Conservation (phyloP, 2,797 vertebrate species). For the Sylvilagus floridanus region DNA sequence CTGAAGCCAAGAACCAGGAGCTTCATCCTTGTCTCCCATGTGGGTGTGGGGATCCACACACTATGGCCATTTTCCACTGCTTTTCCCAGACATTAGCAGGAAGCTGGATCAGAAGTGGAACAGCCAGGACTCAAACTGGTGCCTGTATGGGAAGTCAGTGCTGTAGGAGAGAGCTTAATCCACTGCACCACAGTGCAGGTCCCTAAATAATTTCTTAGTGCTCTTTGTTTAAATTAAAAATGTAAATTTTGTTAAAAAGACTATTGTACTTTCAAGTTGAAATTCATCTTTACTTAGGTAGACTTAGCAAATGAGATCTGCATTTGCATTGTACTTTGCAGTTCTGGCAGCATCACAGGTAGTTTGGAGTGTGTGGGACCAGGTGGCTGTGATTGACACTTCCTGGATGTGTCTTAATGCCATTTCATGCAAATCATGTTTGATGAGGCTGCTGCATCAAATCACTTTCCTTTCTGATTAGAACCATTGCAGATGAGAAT, state of each 20-base stretch:
- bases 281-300: slow-evolving; percentile 76
- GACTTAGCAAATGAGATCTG: slow-evolving; percentile 81
- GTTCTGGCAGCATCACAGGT: slow-evolving; percentile 65
- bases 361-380: slow-evolving; percentile 86
- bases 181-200: background rate
- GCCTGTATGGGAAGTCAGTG: too few relatives aligned
- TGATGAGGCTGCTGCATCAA: slow-evolving; percentile 90
- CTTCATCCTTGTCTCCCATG: too few relatives aligned
- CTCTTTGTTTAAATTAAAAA: slow-evolving; percentile 63
- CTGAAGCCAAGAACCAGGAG: too few relatives aligned
- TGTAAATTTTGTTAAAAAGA: slow-evolving; percentile 60
- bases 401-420: slow-evolving; percentile 89
- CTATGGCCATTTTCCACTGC: too few relatives aligned
- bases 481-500: slow-evolving; percentile 86
- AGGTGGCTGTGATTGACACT: slow-evolving; percentile 91
- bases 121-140: too few relatives aligned
- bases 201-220: background rate
- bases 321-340: slow-evolving; percentile 38
- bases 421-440: slow-evolving; percentile 94
- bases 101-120: too few relatives aligned
- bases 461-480: slow-evolving; percentile 90
- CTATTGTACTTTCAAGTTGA: slow-evolving; percentile 31
- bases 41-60: too few relatives aligned
- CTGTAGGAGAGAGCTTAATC: too few relatives aligned
- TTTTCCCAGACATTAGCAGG: too few relatives aligned